Percentiles rank a stretch among this genome's conserved stretches.
phyloP scores from a whole-genome alignment of 2,888 invertebrate species.

The Euplagia quadripunctaria region DNA sequence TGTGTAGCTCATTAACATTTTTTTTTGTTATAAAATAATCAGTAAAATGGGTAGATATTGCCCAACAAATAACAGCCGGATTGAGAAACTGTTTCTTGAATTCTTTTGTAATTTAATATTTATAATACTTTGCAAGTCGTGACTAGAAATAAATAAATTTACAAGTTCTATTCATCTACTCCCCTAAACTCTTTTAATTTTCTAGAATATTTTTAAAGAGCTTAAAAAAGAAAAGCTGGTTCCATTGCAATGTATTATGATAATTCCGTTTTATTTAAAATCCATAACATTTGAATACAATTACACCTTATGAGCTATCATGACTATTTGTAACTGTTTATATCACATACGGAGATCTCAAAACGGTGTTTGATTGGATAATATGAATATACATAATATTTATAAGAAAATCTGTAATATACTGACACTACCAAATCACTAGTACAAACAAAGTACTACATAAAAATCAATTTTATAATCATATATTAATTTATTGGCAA shows the following conservation, averaged over 20 bases:
- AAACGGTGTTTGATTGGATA: conserved; percentile 18
- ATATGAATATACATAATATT: conserved; percentile 26
- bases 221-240: no score
- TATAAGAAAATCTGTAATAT: conserved; percentile 23
- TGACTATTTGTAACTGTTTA: background rate
- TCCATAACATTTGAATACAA: no score
- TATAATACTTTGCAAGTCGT: no score
- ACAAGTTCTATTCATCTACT: background rate
- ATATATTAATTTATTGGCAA: conserved; percentile 32
- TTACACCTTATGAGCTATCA: no score
- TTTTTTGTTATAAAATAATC: background rate
- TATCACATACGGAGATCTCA: conserved; percentile 32
- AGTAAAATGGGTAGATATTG: background rate
- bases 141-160: background rate
- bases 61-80: background rate
- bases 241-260: background rate
- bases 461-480: conserved; percentile 1
- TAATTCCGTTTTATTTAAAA: background rate
- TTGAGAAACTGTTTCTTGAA: background rate
- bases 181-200: no score
- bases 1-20: background rate
- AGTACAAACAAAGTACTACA: conserved; percentile 10
- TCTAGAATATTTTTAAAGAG: no score
- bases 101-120: no score
- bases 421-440: conserved; percentile 40